A percentile compares a stretch with the other conserved stretches of the same genome.
Conservation (phyloP, 2,113 vertebrate genomes). For the Hystrix cristata region DNA sequence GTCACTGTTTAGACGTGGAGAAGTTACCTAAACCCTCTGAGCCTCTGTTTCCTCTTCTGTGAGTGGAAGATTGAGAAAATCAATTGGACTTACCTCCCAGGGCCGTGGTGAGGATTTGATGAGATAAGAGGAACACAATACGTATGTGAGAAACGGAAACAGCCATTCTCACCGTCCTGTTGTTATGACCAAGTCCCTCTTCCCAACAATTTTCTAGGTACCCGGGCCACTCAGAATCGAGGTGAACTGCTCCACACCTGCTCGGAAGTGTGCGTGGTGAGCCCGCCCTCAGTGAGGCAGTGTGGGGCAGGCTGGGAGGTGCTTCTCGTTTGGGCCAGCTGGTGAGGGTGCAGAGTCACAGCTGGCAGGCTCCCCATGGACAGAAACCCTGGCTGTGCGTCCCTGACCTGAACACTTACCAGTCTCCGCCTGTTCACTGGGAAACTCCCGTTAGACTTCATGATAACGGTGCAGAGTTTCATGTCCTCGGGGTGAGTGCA, state of each 20-base stretch:
- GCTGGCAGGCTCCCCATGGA: neutral
- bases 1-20: neutral
- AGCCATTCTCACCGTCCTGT: neutral
- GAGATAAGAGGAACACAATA: neutral
- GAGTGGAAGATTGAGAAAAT: neutral
- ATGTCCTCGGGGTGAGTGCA: constrained; percentile 99
- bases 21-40: constrained; percentile 52
- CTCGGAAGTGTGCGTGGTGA: neutral
- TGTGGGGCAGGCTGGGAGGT: neutral
- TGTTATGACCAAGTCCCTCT: neutral
- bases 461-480: constrained; percentile 97
- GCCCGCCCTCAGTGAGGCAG: neutral
- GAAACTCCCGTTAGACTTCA: constrained; percentile 98
- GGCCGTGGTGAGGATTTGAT: constrained; percentile 66
- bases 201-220: neutral
- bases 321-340: neutral
- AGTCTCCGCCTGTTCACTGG: constrained; percentile 98
- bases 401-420: constrained; percentile 90
- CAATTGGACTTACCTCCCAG: constrained; percentile 57
- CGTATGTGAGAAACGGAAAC: neutral
- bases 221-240: neutral
- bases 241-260: neutral
- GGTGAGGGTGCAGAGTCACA: neutral
- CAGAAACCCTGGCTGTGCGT: neutral
- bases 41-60: constrained; percentile 66